Evolutionary conservation across 2,113 vertebrate species (phyloP).

Genomic region (Craseonycteris thonglongyai): DNA sequence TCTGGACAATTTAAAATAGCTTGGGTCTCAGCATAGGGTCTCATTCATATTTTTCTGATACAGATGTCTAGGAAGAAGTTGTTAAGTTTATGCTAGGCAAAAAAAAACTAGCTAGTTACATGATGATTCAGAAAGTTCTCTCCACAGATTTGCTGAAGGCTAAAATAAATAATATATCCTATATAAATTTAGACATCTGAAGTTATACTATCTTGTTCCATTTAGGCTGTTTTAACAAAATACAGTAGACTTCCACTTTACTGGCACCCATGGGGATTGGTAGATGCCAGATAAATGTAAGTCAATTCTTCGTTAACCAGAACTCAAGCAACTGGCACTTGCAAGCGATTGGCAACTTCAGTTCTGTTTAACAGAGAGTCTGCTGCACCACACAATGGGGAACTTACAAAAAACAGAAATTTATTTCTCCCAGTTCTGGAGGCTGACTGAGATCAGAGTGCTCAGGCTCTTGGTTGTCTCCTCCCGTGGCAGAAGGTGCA

Average conservation of each 20-base stretch:
- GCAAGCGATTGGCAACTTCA: no score
- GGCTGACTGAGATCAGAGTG: background rate
- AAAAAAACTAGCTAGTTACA: background rate
- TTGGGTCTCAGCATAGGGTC: background rate
- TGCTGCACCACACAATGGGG: background rate
- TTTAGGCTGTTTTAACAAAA: background rate
- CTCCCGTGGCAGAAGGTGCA: background rate
- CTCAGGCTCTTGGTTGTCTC: background rate
- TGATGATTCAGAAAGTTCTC: background rate
- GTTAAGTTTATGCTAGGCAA: background rate
- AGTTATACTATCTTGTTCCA: background rate
- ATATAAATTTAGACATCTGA: background rate
- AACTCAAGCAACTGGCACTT: no score
- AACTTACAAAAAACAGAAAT: background rate
- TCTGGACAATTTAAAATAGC: background rate
- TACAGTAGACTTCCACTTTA: no score
- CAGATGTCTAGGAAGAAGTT: background rate
- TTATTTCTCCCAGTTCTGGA: background rate
- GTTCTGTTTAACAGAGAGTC: no score
- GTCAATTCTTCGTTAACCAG: no score
- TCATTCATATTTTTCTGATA: background rate
- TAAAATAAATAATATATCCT: background rate
- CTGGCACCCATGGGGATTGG: no score
- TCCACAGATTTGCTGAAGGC: background rate
- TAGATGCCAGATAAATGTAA: no score